These are phyloP conservation scores for Tipula unca DNA, from an alignment of 2,888 invertebrate genomes.

Conservation along the genomic window DNA sequence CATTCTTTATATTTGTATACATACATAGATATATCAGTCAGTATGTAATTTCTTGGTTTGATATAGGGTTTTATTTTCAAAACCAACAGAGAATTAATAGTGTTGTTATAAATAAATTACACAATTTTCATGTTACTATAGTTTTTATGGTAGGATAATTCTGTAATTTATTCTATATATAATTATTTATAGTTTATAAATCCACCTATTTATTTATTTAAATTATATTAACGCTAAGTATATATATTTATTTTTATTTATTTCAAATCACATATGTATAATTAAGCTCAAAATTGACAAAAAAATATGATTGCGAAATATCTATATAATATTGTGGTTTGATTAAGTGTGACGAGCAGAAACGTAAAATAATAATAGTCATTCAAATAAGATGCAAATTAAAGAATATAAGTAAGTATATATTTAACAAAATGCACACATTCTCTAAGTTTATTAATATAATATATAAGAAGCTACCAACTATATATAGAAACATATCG, in stretches of 20 bases:
- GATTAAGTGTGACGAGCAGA: neutral
- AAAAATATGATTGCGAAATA: neutral
- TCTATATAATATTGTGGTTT: neutral
- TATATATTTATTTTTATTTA: neutral
- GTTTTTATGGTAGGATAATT: neutral
- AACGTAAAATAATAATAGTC: neutral
- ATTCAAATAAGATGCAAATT: slow-evolving; percentile 8
- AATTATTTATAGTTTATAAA: neutral
- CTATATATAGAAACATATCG: neutral
- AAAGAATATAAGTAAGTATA: neutral
- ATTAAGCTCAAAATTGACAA: slow-evolving; percentile 14
- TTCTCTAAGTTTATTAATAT: neutral
- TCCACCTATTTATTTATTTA: neutral
- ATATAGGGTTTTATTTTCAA: neutral
- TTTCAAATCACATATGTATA: neutral
- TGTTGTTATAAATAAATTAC: neutral
- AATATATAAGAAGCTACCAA: slow-evolving; percentile 1
- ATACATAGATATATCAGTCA: neutral
- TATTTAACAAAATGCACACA: slow-evolving; percentile 3
- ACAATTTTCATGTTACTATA: neutral
- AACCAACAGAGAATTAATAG: neutral
- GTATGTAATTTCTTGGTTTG: neutral
- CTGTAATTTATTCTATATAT: neutral
- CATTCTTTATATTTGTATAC: neutral
- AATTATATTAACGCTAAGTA: neutral